A percentile compares a stretch with the other conserved stretches of the same genome.
These are phyloP conservation scores for Caenorhabditis sinica DNA, from an alignment of 2,888 invertebrate species.

Conservation along the genomic window DNA sequence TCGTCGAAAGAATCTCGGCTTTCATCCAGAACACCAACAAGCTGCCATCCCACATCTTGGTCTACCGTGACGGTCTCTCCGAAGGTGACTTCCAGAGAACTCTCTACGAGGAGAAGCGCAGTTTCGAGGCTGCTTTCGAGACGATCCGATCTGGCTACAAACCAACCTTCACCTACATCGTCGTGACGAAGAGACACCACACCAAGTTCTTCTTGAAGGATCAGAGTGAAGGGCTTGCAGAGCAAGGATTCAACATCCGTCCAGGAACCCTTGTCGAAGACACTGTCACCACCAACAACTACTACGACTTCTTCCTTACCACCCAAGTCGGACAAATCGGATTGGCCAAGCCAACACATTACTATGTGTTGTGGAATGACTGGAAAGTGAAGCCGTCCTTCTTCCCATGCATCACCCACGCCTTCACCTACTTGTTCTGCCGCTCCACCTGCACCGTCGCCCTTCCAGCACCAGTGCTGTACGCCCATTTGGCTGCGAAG, in stretches of 20 bases:
- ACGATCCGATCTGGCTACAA: background rate
- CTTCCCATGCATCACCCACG: slow-evolving; percentile 87
- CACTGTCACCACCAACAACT: slow-evolving; percentile 68
- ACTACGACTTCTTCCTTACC: slow-evolving; percentile 80
- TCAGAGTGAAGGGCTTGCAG: background rate
- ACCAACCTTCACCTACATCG: slow-evolving; percentile 65
- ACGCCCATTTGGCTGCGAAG: slow-evolving; percentile 72
- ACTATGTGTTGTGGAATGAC: slow-evolving; percentile 91
- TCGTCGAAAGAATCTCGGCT: slow-evolving; percentile 9
- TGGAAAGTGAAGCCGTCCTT: slow-evolving; percentile 86
- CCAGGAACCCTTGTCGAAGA: slow-evolving; percentile 80
- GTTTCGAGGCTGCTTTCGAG: slow-evolving; percentile 29
- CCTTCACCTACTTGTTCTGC: slow-evolving; percentile 91
- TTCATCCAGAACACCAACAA: slow-evolving; percentile 26
- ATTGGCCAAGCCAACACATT: slow-evolving; percentile 87
- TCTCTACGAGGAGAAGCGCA: slow-evolving; percentile 58
- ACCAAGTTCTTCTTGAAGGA: slow-evolving; percentile 57
- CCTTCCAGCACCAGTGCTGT: slow-evolving; percentile 85
- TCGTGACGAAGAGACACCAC: slow-evolving; percentile 64
- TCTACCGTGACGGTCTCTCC: slow-evolving; percentile 61
- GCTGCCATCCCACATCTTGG: slow-evolving; percentile 57
- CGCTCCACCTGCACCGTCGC: slow-evolving; percentile 88
- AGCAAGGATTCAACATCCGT: slow-evolving; percentile 67
- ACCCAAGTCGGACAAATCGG: slow-evolving; percentile 79
- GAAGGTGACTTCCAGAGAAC: slow-evolving; percentile 65